Evolutionary conservation across 2,888 invertebrate species (phyloP), one percentile per base, ranked within the genome.

Genomic region (Melipona beecheii): DNA sequence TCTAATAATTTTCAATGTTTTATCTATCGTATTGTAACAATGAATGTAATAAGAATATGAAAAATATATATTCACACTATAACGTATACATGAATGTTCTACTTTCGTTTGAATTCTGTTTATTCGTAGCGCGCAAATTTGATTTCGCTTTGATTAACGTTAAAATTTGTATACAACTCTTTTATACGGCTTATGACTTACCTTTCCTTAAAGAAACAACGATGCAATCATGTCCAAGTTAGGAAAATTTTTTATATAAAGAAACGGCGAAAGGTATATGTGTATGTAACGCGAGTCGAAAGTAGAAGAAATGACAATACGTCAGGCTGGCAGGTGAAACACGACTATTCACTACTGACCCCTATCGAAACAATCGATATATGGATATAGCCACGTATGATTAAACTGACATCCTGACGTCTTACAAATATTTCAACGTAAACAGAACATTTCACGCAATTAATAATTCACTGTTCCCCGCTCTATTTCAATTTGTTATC

Each of bases 301-400:
- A 90, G 91, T 91, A 88, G 88, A 86, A 86, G 86, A 84, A 87
- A 90, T 83, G 85, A 89, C 88, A 86, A 91, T 88, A 86, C 89
- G 89, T 85, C 89, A 86, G 87, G 74, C 87, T 87, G 89, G 83
- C 90, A 86, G 85, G 79, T 87, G 81, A 85, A 89, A 88, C 83
- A 86, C 86, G 79, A 86, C 90, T 91, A 85, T 85, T 87, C 87
- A 92, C 93, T 90, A 93, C 93, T 93, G 93, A 94, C 93, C 93
- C 91, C 89, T 91, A 93, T 92, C 73, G 80, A 89, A 90, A 90
- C 82, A 92, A 93, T 93, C 93, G 91, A 93, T 93, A 93, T 93
- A 93, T 93, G 93, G 93, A 94, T 93, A 83, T 89, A 87, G 87
- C 89, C 89, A 90, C 89, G 90, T 92, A 93, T 91, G 91, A 92